phyloP scores from a whole-genome alignment of 2,797 vertebrate species.

The Manis crassicaudata region DNA sequence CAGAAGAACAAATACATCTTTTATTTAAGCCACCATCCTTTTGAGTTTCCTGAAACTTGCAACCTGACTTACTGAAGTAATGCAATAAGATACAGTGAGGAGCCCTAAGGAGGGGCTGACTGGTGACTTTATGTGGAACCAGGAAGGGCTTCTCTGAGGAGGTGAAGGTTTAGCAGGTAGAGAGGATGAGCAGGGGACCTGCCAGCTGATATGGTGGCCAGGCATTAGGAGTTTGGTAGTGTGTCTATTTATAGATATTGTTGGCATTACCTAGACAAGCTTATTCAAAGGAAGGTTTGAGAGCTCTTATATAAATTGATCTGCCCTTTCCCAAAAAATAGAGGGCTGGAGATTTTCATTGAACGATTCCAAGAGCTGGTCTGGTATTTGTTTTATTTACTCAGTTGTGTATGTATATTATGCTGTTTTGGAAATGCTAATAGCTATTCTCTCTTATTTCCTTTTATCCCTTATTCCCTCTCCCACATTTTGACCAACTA shows the following conservation, averaged over 20 bases:
- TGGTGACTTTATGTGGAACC: neutral
- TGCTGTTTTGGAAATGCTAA: neutral
- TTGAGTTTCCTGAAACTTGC: neutral
- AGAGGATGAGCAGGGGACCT: neutral
- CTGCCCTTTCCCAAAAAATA: neutral
- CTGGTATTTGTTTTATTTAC: neutral
- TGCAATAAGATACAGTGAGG: neutral
- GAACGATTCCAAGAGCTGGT: neutral
- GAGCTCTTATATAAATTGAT: neutral
- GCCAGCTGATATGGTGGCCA: no score
- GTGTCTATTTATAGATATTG: neutral
- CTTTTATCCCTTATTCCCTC: neutral
- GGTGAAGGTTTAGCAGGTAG: neutral
- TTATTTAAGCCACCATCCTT: neutral
- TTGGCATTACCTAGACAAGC: neutral
- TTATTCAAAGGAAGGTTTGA: constrained; percentile 3
- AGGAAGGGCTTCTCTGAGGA: neutral
- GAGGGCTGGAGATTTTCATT: neutral
- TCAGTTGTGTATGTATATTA: neutral
- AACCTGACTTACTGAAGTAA: neutral
- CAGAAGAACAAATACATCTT: neutral
- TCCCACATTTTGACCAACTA: neutral
- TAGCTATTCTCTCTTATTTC: neutral
- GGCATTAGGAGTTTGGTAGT: neutral
- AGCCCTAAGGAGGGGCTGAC: neutral